These are phyloP conservation scores for Prinia subflava DNA, from an alignment of 2,113 vertebrate genomes.

Conservation along the genomic window DNA sequence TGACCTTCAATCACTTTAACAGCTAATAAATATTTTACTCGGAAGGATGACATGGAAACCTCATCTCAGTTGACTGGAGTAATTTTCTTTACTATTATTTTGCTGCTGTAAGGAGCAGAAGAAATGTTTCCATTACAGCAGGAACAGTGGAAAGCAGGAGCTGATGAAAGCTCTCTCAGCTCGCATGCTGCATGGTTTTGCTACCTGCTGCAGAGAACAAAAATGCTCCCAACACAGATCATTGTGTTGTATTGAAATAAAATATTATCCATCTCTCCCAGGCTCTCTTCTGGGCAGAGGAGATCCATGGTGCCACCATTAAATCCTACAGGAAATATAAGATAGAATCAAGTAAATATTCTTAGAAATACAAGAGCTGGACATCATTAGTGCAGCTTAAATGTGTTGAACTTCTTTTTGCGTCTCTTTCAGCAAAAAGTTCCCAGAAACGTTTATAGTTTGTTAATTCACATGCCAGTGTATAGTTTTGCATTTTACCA, in stretches of 20 bases:
- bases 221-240: background rate
- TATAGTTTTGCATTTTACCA: background rate
- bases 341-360: background rate
- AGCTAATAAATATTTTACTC: constrained; percentile 40
- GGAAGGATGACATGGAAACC: background rate
- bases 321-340: background rate
- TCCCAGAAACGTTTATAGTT: background rate
- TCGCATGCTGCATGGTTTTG: background rate
- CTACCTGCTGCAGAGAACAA: background rate
- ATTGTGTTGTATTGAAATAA: background rate
- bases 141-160: background rate
- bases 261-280: background rate
- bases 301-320: background rate
- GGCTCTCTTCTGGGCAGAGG: background rate
- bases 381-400: background rate
- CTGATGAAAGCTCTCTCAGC: background rate
- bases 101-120: background rate
- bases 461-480: background rate
- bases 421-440: background rate
- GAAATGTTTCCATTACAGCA: constrained; percentile 18
- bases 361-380: background rate
- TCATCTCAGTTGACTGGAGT: background rate
- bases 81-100: constrained; percentile 20
- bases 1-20: background rate
- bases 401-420: background rate